phyloP scores from a whole-genome alignment of 2,113 vertebrate species.

The Xyrauchen texanus region DNA sequence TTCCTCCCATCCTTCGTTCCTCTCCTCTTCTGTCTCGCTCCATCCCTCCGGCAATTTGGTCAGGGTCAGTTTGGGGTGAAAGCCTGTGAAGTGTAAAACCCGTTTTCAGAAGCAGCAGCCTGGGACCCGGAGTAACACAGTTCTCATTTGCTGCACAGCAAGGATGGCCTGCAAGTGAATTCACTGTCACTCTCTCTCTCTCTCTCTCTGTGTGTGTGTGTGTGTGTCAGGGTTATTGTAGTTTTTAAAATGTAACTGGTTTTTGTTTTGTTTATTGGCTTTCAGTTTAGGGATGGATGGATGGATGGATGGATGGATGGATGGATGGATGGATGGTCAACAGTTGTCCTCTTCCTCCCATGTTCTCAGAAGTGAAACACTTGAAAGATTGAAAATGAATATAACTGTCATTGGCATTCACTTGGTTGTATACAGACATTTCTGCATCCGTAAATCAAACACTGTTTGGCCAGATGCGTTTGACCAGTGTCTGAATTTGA shows the following conservation, averaged over 20 bases:
- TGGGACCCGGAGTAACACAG: constrained; percentile 23
- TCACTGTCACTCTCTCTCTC: background rate
- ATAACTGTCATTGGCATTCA: constrained; percentile 6
- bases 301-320: no score
- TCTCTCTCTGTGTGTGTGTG: constrained; percentile 15
- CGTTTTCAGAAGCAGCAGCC: constrained; percentile 15
- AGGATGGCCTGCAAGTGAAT: constrained; percentile 13
- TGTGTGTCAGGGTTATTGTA: background rate
- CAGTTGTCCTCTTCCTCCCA: no score
- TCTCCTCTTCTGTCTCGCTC: constrained; percentile 33
- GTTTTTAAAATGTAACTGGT: no score
- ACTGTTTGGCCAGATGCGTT: background rate
- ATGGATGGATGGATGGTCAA: no score
- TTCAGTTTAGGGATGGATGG: no score
- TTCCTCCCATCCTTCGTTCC: constrained; percentile 34
- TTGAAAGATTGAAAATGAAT: background rate
- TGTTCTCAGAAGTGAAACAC: background rate
- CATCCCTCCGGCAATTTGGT: constrained; percentile 24
- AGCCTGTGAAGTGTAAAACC: constrained; percentile 53
- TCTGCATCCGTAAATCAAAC: constrained; percentile 17
- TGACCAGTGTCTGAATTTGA: background rate
- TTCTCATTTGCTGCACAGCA: constrained; percentile 41
- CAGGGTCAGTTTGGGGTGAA: constrained; percentile 24
- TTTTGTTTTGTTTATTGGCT: no score
- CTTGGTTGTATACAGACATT: background rate